Evolutionary conservation across 2,888 invertebrate genomes (phyloP).

Genomic region (Caenorhabditis wallacei): DNA sequence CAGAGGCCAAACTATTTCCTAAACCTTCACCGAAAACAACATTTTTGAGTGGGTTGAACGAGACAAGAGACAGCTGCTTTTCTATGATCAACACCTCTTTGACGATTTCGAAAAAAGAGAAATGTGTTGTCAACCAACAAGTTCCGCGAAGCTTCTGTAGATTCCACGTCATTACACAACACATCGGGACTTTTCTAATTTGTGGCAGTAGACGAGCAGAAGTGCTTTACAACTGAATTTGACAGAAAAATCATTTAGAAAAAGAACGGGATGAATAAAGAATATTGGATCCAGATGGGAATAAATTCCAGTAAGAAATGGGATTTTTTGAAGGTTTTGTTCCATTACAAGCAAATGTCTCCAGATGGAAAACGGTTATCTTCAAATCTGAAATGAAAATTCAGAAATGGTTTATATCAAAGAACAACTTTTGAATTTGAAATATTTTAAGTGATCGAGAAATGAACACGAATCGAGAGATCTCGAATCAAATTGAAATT

Average conservation of each 20-base stretch:
- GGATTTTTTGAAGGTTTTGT: background rate
- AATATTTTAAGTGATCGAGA: too few relatives aligned
- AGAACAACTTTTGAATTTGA: too few relatives aligned
- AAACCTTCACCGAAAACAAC: constrained; percentile 46
- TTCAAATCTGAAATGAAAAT: too few relatives aligned
- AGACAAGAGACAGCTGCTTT: constrained; percentile 46
- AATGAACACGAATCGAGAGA: too few relatives aligned
- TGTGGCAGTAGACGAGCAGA: constrained; percentile 15
- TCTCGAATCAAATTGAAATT: background rate
- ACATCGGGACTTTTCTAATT: constrained; percentile 22
- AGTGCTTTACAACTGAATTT: constrained; percentile 14
- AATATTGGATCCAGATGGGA: constrained; percentile 45
- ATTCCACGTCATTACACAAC: constrained; percentile 50
- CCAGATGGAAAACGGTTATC: too few relatives aligned
- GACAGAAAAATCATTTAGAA: background rate
- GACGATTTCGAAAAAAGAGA: constrained; percentile 13
- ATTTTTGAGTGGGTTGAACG: constrained; percentile 48
- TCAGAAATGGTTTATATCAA: too few relatives aligned
- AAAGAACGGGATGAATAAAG: constrained; percentile 19
- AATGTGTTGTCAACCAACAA: constrained; percentile 33
- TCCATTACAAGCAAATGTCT: too few relatives aligned
- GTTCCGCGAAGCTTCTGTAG: constrained; percentile 28
- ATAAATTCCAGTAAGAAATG: too few relatives aligned
- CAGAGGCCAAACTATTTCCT: constrained; percentile 31
- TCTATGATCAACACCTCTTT: constrained; percentile 21